Evolutionary conservation across 2,888 invertebrate species (phyloP).

Genomic region (Apocheima hispidaria): DNA sequence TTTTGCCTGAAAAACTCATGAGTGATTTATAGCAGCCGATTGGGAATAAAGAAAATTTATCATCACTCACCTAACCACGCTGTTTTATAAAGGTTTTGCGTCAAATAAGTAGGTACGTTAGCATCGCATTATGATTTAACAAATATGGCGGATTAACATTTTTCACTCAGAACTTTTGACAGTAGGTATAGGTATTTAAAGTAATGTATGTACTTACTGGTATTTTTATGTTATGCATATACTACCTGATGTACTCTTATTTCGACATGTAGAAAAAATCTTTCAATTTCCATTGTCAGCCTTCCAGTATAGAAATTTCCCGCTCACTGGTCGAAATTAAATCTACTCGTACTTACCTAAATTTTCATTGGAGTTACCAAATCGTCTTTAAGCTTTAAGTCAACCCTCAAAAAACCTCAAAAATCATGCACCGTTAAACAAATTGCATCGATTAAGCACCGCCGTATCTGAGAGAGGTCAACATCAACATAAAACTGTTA

Average conservation of each 20-base stretch:
- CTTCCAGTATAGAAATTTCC: no score
- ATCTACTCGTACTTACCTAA: neutral
- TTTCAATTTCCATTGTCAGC: no score
- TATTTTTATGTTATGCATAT: no score
- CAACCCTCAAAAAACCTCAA: conserved; percentile 4
- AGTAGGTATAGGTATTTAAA: no score
- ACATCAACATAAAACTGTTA: conserved; percentile 86
- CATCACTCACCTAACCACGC: conserved; percentile 41
- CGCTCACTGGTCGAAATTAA: neutral
- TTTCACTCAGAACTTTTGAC: no score
- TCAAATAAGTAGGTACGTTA: conserved; percentile 19
- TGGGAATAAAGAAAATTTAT: conserved; percentile 65
- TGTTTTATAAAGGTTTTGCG: conserved; percentile 45
- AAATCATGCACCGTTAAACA: conserved; percentile 37
- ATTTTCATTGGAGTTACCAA: neutral
- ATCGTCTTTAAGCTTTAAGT: neutral
- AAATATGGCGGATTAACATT: neutral
- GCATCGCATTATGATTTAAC: neutral
- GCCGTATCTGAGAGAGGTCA: conserved; percentile 73
- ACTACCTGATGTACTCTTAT: no score
- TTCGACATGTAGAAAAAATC: no score
- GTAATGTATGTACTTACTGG: no score
- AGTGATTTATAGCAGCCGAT: conserved; percentile 79
- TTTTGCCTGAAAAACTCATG: conserved; percentile 74
- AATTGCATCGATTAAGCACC: conserved; percentile 65